A percentile compares a stretch with the other conserved stretches of the same genome.
Conservation (phyloP, 1,140 invertebrate species). For the Solen grandis region DNA sequence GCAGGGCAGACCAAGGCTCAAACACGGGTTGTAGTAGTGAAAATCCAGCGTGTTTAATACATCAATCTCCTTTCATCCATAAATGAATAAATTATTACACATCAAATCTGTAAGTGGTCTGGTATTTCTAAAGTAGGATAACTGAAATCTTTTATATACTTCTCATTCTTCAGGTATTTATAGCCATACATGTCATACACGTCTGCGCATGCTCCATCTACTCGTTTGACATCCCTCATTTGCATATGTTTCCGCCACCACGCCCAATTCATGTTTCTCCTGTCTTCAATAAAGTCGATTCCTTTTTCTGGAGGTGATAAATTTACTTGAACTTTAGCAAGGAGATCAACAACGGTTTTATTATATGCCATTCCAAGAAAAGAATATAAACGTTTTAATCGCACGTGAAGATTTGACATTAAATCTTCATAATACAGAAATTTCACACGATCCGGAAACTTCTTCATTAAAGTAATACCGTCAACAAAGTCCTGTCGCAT, state of each 20-base stretch:
- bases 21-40: too few species aligned
- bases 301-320: conserved; percentile 41
- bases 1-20: too few species aligned
- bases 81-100: too few species aligned
- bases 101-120: too few species aligned
- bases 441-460: conserved; percentile 22
- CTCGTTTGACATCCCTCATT: background rate
- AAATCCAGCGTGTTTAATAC: too few species aligned
- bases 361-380: conserved; percentile 20
- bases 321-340: conserved; percentile 9
- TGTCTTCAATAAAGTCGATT: conserved; percentile 11
- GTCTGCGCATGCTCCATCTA: background rate
- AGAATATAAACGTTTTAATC: conserved; percentile 31
- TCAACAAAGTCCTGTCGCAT: conserved; percentile 28
- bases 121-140: too few species aligned
- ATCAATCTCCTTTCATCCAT: too few species aligned
- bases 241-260: conserved; percentile 46
- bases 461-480: background rate
- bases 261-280: conserved; percentile 11
- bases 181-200: conserved; percentile 23
- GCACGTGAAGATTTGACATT: background rate
- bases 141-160: too few species aligned
- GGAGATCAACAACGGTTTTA: background rate
- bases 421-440: conserved; percentile 45
- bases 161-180: too few species aligned